Base-by-base conservation (phyloP, 2,888 invertebrate genomes). In the Callyntrura sp. region DNA sequence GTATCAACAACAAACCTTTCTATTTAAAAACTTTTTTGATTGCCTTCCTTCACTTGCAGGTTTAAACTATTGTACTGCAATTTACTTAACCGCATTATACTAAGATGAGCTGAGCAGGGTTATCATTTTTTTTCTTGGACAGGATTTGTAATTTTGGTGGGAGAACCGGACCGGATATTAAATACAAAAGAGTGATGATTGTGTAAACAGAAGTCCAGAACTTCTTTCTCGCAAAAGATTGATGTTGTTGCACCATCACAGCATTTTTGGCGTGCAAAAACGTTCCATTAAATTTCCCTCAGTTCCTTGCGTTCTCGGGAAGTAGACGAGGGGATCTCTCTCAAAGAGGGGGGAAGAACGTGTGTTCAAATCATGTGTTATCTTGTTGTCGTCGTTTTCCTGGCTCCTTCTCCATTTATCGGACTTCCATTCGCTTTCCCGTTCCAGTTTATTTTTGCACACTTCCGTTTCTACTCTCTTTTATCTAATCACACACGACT, bases 101-200 rank as follows among this genome's bases (percentile, higher is more conserved):
- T 20, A 73, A 9, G 28, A 84, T 73, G 73, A 84, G 84, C 84
- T 84, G 84, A 84, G 73, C 73, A 73, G 73, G 51, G 83, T 65
- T 62, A 48, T 48, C 70, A 20, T 55, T 20, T 45, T 35, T 35
- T 35, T 35, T 35, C 35, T 35, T 84, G 84, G 84, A 84, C 84
- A 73, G 84, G 84, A 84, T 84, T 84, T n/a, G 43, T 73, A 48
- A 73, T 65, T 35, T 65, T 65, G 25, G 25, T 43, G 68, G 68
- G 68, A 70, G 68, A 43, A 70, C 28, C 68, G 68, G 68, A 70
- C 28, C 68, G 68, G 68, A 70, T 70, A 57, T 3, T 60, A 20
- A 60, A 60, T 57, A 51, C n/a, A 51, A 51, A 11, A 51, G 11
- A 51, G 51, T 51, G 51, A n/a, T 51, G 11, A 11, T 45, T 8